Evolutionary conservation across 2,888 invertebrate genomes (phyloP), one percentile per base, ranked within the genome.

Genomic region (Brenthis daphne): DNA sequence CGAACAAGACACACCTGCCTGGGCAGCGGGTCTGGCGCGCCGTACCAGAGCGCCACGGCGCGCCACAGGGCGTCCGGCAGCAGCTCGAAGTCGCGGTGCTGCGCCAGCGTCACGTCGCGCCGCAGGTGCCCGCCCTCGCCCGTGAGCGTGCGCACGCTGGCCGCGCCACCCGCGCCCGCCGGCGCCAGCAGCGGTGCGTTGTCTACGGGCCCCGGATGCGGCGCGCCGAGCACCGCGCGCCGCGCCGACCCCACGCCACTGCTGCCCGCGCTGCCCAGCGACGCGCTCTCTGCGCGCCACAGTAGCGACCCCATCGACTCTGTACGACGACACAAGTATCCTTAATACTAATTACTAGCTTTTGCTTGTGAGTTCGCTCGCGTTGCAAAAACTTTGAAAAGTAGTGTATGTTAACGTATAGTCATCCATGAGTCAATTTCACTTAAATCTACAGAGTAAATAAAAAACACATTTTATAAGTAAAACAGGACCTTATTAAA

Each of bases 1-100:
- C 29, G 29, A 29, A 29, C 4, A 5, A 29, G 37, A 8, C 20
- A 3, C 16, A 58, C 96, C 90, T 96, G 96, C 77, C 97, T 86
- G 0, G 97, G 97, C 74, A 98, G 90, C 6, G 97, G 96, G 71
- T 95, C 88, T 4, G 96, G 96, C 12, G 95, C 95, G 33, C 96
- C 96, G 89, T 97, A 97, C 98, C 98, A 98, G 74, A 95, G 94
- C 72, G 96, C 95, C 14, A 98, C 86, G 1, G 97, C 97, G 73
- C 96, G 95, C 98, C 98, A 98, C 75, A 98, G 90, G 57, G 96
- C 95, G 81, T 97, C 97, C 1, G 98, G 97, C 63, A 98, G 94
- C 58, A 98, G 91, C 89, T 97, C 96, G 90, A 97, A 98, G 93
- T 98, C 98, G 69, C 96, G 93, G 75, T 95, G 96, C 82, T 96